Evolutionary conservation across 2,113 vertebrate species (phyloP), one percentile per base, ranked within the genome.

Genomic region (Propithecus coquereli): DNA sequence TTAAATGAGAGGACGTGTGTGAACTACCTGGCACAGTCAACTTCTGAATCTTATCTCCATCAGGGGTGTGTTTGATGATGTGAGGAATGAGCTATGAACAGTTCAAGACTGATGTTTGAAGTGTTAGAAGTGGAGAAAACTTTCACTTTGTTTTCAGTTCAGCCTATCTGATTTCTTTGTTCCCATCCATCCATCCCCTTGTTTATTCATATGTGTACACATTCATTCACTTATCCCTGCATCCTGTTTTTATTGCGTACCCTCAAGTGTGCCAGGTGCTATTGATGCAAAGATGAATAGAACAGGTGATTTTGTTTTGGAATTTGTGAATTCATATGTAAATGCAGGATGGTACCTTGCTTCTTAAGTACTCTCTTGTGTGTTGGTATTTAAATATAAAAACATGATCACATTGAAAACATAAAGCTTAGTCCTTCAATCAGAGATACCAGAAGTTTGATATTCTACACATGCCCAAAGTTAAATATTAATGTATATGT

Each of bases 351-450:
- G 43, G 32, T 6, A 22, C 40, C 70, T 63, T 85, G 54, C 3
- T 70, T 54, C n/a, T 40, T 82, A 70, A 18, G 32, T 37, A 43
- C 23, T 54, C 1, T 50, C 76, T 63, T 87, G 6, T 80, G 23
- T 95, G 18, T 70, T 86, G 52, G 1, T 82, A 13, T 94, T 96
- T 82, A 92, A 89, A 63, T 66, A 57, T 63, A 77, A 54, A 93
- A 66, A 22, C 12, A 25, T 40, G 61, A 71, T 59, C 71, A 52
- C 34, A 68, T 57, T 25, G 27, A 81, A 94, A 47, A 47, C 16
- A 40, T 18, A 81, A 71, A 94, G 37, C 80, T 82, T 90, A 65
- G 61, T 63, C 16, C 37, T 90, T 77, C 43, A 88, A 70, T 86
- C 27, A 88, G 73, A 71, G 7, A 45, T 88, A 8, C 6, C 14